Conservation (phyloP, 2,797 vertebrate species). For the Trematomus bernacchii region DNA sequence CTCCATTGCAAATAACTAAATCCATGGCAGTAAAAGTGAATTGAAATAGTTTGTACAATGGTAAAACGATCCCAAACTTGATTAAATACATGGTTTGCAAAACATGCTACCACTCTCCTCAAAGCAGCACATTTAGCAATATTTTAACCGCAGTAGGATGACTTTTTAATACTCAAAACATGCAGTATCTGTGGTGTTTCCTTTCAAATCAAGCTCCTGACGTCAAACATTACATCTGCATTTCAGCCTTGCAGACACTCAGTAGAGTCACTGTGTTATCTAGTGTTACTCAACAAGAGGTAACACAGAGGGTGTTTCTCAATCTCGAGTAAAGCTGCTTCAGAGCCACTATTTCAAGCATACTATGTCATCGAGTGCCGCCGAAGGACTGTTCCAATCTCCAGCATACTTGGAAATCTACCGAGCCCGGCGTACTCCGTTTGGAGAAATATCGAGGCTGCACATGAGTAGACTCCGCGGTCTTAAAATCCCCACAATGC, state of each 20-base stretch:
- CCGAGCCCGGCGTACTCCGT: too few relatives aligned
- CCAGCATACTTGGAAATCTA: too few relatives aligned
- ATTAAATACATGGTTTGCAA: too few relatives aligned
- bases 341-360: too few relatives aligned
- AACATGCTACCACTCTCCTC: too few relatives aligned
- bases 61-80: too few relatives aligned
- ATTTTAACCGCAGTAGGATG: not conserved
- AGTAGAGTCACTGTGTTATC: slow-evolving; percentile 38
- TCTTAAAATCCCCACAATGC: too few relatives aligned
- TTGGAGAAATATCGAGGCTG: too few relatives aligned
- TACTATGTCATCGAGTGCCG: too few relatives aligned
- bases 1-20: not conserved
- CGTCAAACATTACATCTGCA: slow-evolving; percentile 1
- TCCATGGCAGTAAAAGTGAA: not conserved
- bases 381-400: too few relatives aligned
- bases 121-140: not conserved
- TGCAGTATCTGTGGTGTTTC: slow-evolving; percentile 8
- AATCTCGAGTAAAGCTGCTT: too few relatives aligned
- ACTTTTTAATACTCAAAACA: not conserved
- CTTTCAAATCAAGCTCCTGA: slow-evolving; percentile 16
- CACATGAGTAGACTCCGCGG: too few relatives aligned
- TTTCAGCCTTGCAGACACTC: not conserved
- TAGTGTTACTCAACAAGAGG: slow-evolving; percentile 9
- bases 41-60: not conserved
- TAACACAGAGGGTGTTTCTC: slow-evolving; percentile 7